Base-by-base conservation (phyloP, 92 coral and sea anemone species). In the Epizoanthus ramosus region DNA sequence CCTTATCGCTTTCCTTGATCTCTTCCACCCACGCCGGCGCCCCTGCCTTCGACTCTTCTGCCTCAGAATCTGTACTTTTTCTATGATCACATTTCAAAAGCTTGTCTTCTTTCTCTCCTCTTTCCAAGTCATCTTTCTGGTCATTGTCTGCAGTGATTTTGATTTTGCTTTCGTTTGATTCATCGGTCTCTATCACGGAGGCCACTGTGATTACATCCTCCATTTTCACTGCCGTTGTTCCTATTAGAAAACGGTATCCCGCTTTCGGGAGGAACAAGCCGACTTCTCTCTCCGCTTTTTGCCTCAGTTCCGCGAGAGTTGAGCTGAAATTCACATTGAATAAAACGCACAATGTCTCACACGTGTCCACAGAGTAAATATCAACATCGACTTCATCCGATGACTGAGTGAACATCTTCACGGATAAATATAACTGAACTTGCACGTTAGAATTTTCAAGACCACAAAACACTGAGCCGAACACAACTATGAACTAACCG, bases 331-430 rank as follows among this genome's bases (percentile, higher is more conserved):
- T 65, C 71, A 65, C 71, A 65, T 65, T 35, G 16, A 65, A 65
- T 21, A 65, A 4, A 8, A 24, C 23, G 23, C 71, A 65, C 16
- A 65, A 33, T 25, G 71, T 33, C 14, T 65, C 15, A 33, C 71
- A 33, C 71, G 8, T 65, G 71, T 65, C 71, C 31, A 23, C 71
- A 24, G 71, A 65, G 71, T 65, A 65, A 65, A 65, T 65, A 24
- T 65, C 45, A 24, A 65, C 71, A 65, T 65, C 71, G 14, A 65
- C 37, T 4, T 65, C 45, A 25, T 65, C 71, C 23, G 71, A 65
- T 21, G 41, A 21, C 71, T 65, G 71, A 65, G 23, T 33, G 5
- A 0, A 65, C 71, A 65, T 65, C 71, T 65, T 21, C 16, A 65
- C 71, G 24, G 45, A 64, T 64, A n/a, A 65, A 25, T 14, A 24